Percentiles rank a stretch among this genome's conserved stretches.
Evolutionary conservation across 1,140 invertebrate genomes (phyloP).

Genomic region (Diabrotica virgifera): DNA sequence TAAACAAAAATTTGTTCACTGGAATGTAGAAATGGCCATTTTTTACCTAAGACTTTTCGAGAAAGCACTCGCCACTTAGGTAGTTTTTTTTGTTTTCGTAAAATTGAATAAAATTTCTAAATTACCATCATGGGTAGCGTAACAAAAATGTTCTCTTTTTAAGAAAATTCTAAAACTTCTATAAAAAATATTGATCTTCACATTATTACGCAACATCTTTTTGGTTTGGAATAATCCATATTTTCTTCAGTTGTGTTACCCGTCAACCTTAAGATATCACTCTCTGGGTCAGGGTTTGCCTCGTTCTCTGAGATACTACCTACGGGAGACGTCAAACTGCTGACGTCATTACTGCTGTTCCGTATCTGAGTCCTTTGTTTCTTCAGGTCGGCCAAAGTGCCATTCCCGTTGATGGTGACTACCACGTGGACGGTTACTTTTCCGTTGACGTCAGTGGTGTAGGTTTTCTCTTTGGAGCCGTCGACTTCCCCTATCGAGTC

Average conservation of each 20-base stretch:
- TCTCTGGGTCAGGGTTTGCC: slow-evolving; percentile 36
- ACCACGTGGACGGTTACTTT: slow-evolving; percentile 81
- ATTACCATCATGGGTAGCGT: too few species aligned
- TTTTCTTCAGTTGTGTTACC: slow-evolving; percentile 66
- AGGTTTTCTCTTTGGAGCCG: slow-evolving; percentile 81
- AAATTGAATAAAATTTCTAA: too few species aligned
- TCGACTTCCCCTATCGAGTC: slow-evolving; percentile 61
- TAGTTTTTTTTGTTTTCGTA: too few species aligned
- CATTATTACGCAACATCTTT: slow-evolving; percentile 58
- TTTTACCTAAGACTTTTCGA: too few species aligned
- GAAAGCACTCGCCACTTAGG: too few species aligned
- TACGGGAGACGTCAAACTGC: slow-evolving; percentile 49
- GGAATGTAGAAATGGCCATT: too few species aligned
- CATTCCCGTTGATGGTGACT: slow-evolving; percentile 58
- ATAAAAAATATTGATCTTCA: slow-evolving; percentile 16
- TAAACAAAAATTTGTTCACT: too few species aligned
- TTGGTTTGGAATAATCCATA: slow-evolving; percentile 60
- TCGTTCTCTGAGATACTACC: slow-evolving; percentile 51
- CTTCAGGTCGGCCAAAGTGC: slow-evolving; percentile 83
- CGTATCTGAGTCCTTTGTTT: slow-evolving; percentile 81
- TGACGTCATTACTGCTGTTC: slow-evolving; percentile 58
- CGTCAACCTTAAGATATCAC: slow-evolving; percentile 59
- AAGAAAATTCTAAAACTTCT: too few species aligned
- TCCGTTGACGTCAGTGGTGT: slow-evolving; percentile 75
- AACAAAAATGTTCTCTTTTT: too few species aligned